Evolutionary conservation across 2,797 vertebrate genomes (phyloP), one percentile per base, ranked within the genome.

Genomic region (Danio albolineatus): DNA sequence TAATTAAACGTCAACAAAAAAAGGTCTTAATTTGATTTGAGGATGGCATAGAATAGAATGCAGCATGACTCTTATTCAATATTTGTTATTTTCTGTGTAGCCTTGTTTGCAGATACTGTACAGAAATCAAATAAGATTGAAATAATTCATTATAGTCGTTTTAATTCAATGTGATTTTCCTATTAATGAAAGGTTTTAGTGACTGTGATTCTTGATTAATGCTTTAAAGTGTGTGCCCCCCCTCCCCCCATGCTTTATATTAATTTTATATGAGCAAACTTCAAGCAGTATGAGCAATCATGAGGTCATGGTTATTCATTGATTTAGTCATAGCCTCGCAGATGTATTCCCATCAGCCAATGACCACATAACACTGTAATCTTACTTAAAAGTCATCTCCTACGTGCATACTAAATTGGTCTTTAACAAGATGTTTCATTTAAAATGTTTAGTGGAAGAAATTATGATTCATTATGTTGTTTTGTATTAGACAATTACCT

Each of bases 291-390:
- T 79, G 69, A 73, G 59, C 39, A 73, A 73, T 38, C n/a, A 16
- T 73, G 78, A 79, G 60, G 51, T 73, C 69, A 79, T 73, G 56
- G 60, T 65, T 79, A 73, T 64, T 44, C 48, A 79, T 14, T 56
- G 70, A 56, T 79, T 73, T 79, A 73, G 21, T 79, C 69, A 73
- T 62, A 17, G 41, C 56, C 60, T 86, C 36, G n/a, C 53, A 78
- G 77, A 80, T 62, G 10, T 38, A 53, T 80, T 83, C 67, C 54
- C 70, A 80, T 70, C 78, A 80, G 82, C 51, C 46, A 73, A 39
- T 73, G 72, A 69, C 41, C 7, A 36, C 54, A 57, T 64, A 67
- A 21, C 7, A 12, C 69, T 44, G 66, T 74, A 76, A 83, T 82
- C 57, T 69, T 72, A 72, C 48, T 62, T 64, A 72, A 44, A 78